These are phyloP conservation scores for Arenicola marina DNA, from an alignment of 2,888 invertebrate species.

Conservation along the genomic window DNA sequence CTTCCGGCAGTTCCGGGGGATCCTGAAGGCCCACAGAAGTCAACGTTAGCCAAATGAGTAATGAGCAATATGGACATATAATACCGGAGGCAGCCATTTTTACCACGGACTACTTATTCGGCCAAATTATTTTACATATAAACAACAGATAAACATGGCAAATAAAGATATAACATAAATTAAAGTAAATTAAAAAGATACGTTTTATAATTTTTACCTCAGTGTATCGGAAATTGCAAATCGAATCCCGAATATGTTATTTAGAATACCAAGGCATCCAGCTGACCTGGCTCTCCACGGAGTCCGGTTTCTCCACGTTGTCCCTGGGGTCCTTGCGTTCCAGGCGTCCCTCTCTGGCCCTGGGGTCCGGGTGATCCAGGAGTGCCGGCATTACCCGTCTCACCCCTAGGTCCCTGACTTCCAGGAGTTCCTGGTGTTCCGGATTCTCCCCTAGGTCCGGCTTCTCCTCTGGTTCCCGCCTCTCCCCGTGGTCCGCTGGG, in stretches of 20 bases:
- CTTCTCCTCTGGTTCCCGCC: slow-evolving; percentile 11
- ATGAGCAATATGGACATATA: too few species aligned
- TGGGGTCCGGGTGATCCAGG: slow-evolving; percentile 17
- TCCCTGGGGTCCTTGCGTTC: slow-evolving; percentile 34
- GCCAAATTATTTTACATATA: too few species aligned
- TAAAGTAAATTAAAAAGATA: too few species aligned
- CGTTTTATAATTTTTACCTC: too few species aligned
- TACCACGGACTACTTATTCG: too few species aligned
- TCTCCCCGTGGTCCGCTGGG: slow-evolving; percentile 22
- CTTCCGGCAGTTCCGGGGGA: not conserved
- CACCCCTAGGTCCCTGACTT: slow-evolving; percentile 16
- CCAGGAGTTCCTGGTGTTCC: slow-evolving; percentile 28
- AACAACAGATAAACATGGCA: too few species aligned
- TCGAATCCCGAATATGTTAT: too few species aligned
- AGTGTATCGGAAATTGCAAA: too few species aligned
- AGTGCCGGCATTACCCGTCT: not conserved
- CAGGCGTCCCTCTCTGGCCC: slow-evolving; percentile 23
- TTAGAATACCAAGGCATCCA: too few species aligned
- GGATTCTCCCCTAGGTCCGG: slow-evolving; percentile 17
- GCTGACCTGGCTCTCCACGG: slow-evolving; percentile 15
- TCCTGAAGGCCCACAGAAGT: not conserved
- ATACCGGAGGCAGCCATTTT: too few species aligned
- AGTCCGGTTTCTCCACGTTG: slow-evolving; percentile 20
- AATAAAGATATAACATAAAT: too few species aligned
- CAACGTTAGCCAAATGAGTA: too few species aligned